phyloP scores from a whole-genome alignment of 2,113 vertebrate species.

The Cyanoramphus novaezelandiae region DNA sequence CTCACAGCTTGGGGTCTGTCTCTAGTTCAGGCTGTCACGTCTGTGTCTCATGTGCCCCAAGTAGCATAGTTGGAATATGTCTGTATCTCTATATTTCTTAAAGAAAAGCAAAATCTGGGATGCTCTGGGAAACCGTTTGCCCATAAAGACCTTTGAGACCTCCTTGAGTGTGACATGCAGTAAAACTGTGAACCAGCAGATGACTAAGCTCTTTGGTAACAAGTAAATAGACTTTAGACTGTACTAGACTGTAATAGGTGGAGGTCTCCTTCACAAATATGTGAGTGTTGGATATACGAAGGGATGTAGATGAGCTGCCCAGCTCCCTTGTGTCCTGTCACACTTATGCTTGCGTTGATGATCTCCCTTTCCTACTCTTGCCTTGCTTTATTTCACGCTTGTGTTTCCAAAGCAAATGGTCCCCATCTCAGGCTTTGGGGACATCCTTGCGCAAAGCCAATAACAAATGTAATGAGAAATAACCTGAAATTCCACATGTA shows the following conservation, averaged over 20 bases:
- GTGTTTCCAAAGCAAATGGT: neutral
- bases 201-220: neutral
- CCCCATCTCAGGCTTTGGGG: neutral
- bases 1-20: neutral
- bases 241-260: accelerated
- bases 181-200: neutral
- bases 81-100: neutral
- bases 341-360: too few species aligned
- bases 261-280: neutral
- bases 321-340: neutral
- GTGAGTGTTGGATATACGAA: neutral
- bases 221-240: neutral
- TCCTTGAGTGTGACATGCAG: accelerated
- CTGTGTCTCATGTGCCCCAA: neutral
- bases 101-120: neutral
- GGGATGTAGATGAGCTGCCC: neutral
- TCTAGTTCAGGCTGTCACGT: neutral
- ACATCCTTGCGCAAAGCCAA: neutral
- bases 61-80: neutral
- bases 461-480: neutral
- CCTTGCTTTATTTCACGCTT: neutral
- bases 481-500: neutral
- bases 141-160: neutral
- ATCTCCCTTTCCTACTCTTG: neutral
- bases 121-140: neutral